Evolutionary conservation across 2,888 invertebrate species (phyloP).

Genomic region (Synanthedon myopaeformis): DNA sequence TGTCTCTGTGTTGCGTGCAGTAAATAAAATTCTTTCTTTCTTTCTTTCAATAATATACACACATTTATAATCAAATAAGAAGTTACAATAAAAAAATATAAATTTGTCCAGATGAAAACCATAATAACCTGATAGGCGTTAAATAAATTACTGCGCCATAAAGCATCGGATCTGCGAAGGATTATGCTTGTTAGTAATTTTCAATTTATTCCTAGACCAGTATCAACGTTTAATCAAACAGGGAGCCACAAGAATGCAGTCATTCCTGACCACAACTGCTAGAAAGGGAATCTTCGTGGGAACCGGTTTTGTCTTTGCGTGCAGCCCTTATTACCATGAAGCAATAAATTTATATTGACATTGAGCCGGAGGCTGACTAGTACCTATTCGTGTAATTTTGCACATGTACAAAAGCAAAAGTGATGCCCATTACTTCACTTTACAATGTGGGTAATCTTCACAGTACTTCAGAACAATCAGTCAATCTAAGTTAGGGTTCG

Average conservation of each 20-base stretch:
- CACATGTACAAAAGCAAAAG: conserved; percentile 21
- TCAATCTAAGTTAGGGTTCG: no score
- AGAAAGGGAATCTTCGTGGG: conserved; percentile 47
- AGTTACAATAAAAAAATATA: no score
- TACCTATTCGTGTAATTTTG: conserved; percentile 20
- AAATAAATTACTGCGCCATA: no score
- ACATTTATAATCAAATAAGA: no score
- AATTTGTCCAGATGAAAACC: no score
- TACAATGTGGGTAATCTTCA: neutral
- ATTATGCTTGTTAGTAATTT: conserved; percentile 1
- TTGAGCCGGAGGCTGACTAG: neutral
- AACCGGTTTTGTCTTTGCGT: conserved; percentile 37
- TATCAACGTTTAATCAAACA: conserved; percentile 41
- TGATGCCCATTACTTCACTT: neutral
- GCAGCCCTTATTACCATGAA: neutral
- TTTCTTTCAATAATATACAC: no score
- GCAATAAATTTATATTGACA: neutral
- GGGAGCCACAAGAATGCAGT: conserved; percentile 41
- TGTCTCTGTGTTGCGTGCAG: no score
- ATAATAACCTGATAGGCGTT: no score
- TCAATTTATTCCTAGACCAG: conserved; percentile 37
- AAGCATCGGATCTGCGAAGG: no score
- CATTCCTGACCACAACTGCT: conserved; percentile 21
- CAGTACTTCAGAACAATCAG: no score
- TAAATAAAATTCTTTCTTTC: no score